phyloP scores from a whole-genome alignment of 2,797 vertebrate species.

The Tapera naevia region DNA sequence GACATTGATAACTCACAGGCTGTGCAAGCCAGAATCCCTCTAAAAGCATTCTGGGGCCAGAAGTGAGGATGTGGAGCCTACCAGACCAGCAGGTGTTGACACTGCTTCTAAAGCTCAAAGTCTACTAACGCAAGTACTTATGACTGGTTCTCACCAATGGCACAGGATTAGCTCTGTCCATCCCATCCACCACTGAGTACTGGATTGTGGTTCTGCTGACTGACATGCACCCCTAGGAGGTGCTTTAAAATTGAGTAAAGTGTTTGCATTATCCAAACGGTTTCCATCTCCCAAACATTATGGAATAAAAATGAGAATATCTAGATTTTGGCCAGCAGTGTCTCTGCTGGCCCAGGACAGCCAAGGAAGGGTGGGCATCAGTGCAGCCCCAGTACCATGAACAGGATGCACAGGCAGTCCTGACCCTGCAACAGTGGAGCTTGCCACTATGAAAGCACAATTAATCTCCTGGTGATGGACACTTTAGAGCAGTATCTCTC shows the following conservation, averaged over 20 bases:
- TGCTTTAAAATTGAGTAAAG: background rate
- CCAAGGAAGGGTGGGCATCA: background rate
- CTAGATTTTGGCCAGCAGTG: background rate
- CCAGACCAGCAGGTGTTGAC: background rate
- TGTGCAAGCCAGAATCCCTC: background rate
- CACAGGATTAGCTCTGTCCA: background rate
- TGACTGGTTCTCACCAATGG: accelerated
- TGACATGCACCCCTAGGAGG: accelerated
- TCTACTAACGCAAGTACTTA: background rate
- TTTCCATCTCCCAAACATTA: background rate
- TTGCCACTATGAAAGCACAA: background rate
- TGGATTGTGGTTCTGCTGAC: accelerated
- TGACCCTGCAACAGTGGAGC: background rate
- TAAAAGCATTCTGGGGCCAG: background rate
- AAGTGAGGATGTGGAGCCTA: background rate
- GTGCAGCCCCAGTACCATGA: accelerated
- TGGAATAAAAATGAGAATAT: background rate
- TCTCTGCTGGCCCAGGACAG: background rate
- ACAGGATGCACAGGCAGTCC: accelerated
- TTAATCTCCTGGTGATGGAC: constrained; percentile 25
- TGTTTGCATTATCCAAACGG: accelerated
- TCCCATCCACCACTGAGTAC: accelerated
- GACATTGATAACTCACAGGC: background rate
- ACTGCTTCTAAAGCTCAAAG: background rate
- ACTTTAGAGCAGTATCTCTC: constrained; percentile 26